Evolutionary conservation across 2,888 invertebrate genomes (phyloP).

Genomic region (Spialia ferax): DNA sequence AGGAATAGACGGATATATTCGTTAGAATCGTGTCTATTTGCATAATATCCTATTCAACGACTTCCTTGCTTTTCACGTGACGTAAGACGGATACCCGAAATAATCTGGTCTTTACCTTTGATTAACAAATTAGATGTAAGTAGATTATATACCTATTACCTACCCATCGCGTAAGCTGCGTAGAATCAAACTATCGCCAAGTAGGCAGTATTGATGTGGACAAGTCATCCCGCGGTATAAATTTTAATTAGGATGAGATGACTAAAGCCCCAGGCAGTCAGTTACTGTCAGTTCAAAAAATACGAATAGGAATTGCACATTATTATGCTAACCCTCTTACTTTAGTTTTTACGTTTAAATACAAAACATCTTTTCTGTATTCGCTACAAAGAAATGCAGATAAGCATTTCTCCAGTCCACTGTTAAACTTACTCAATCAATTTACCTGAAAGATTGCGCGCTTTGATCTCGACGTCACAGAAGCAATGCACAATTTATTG

Average conservation of each 20-base stretch:
- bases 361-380: not conserved
- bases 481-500: not conserved
- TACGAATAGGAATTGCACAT: no score
- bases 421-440: constrained; percentile 20
- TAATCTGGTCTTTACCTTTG: not conserved
- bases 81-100: constrained; percentile 21
- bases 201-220: no score
- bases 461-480: constrained; percentile 8
- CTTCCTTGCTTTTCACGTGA: constrained; percentile 45
- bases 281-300: no score
- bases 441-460: constrained; percentile 4
- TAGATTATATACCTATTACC: no score
- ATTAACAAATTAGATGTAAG: not conserved
- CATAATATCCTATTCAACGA: constrained; percentile 62
- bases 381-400: constrained; percentile 3
- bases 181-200: no score
- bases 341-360: not conserved
- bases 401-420: not conserved
- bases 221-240: no score
- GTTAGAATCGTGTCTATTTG: constrained; percentile 61
- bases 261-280: no score
- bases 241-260: no score
- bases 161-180: no score
- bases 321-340: no score
- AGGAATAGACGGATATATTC: constrained; percentile 65